Evolutionary conservation across 1,140 invertebrate genomes (phyloP).

Genomic region (Nilaparvata lugens): DNA sequence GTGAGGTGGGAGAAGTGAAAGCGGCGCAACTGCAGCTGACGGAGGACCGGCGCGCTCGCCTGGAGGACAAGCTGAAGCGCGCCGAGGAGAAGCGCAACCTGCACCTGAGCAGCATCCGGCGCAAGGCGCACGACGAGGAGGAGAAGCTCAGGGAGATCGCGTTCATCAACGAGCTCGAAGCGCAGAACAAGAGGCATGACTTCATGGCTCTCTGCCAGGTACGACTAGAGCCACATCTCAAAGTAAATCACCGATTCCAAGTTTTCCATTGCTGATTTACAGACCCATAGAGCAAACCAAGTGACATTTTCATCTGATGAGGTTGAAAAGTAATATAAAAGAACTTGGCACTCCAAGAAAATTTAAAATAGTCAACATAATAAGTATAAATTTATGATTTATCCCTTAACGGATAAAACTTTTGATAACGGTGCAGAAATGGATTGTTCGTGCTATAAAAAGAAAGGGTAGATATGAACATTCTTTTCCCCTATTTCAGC

Average conservation of each 20-base stretch:
- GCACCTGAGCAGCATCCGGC: constrained; percentile 69
- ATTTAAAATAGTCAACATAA: no score
- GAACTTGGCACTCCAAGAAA: not conserved
- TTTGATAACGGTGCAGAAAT: no score
- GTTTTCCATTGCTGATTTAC: no score
- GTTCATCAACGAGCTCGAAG: constrained; percentile 93
- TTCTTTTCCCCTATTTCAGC: no score
- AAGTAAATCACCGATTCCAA: no score
- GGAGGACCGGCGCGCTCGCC: constrained; percentile 69
- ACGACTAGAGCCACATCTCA: not conserved
- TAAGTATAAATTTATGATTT: no score
- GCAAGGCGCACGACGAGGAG: constrained; percentile 95
- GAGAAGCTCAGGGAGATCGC: constrained; percentile 95
- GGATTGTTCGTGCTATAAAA: no score
- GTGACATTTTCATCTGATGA: no score
- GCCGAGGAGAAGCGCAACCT: constrained; percentile 87
- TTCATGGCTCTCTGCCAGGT: constrained; percentile 67
- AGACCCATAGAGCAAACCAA: not conserved
- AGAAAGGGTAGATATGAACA: no score
- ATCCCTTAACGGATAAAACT: no score
- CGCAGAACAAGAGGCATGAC: constrained; percentile 89
- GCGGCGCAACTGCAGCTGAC: constrained; percentile 76
- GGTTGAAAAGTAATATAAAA: not conserved
- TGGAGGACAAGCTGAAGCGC: constrained; percentile 76
- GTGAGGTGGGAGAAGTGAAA: constrained; percentile 77